A percentile compares a stretch with the other conserved stretches of the same genome.
phyloP scores from a whole-genome alignment of 1,140 invertebrate genomes.

The Sarcophaga bullata region DNA sequence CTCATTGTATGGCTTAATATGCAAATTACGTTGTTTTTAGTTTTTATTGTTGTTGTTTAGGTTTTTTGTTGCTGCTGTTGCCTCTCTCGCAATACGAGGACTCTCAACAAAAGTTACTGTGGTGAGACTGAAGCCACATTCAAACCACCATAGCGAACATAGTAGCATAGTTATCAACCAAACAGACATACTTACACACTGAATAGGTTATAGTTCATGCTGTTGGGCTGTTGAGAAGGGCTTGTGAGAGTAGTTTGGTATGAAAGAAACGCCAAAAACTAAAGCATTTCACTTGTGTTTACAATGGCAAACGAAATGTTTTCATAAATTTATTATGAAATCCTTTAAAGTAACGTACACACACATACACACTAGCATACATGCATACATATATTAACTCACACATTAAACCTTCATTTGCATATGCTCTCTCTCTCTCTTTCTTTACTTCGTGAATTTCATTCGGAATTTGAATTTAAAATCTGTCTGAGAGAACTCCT shows the following conservation, averaged over 20 bases:
- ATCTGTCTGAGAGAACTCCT: neutral
- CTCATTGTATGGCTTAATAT: neutral
- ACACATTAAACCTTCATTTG: neutral
- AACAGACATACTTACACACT: too few species aligned
- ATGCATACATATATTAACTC: too few species aligned
- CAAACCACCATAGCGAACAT: too few species aligned
- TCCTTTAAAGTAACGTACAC: neutral
- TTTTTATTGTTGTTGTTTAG: too few species aligned
- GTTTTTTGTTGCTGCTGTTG: neutral
- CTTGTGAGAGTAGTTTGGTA: neutral
- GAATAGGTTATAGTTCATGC: conserved; percentile 9
- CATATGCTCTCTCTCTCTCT: neutral
- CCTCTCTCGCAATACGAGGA: neutral
- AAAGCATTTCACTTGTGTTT: neutral
- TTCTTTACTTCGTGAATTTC: neutral
- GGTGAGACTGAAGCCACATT: neutral
- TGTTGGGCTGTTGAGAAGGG: neutral
- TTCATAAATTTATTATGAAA: conserved; percentile 17
- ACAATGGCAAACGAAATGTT: neutral
- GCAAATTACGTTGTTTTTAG: neutral
- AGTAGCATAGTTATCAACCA: neutral
- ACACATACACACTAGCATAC: too few species aligned
- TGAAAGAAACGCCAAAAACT: neutral
- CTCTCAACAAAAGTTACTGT: conserved; percentile 22
- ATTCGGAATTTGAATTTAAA: neutral